phyloP scores from a whole-genome alignment of 92 coral and sea anemone genomes.

The Porites lobata region DNA sequence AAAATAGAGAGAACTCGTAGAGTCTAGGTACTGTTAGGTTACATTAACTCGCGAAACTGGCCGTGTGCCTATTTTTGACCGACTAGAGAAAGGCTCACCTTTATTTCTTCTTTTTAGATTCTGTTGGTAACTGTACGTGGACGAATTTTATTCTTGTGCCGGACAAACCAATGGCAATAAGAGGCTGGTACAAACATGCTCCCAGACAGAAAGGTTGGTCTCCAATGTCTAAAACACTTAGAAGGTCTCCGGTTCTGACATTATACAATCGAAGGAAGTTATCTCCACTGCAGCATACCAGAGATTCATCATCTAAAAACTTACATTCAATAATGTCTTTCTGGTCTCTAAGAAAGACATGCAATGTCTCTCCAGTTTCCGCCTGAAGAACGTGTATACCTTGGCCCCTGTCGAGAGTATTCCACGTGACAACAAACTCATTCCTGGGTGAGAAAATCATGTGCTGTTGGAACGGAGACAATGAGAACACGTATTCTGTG shows the following conservation, averaged over 20 bases:
- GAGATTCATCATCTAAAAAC: not conserved
- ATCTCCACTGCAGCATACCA: conserved; percentile 2
- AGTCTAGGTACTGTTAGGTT: too few species aligned
- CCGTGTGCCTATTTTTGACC: too few species aligned
- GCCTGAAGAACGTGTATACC: not conserved
- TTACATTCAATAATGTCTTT: conserved; percentile 13
- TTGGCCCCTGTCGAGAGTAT: not conserved
- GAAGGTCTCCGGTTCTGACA: not conserved
- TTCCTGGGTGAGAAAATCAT: not conserved
- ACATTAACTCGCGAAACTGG: too few species aligned
- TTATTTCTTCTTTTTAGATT: not conserved
- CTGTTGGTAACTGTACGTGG: not conserved
- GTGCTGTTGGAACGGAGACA: too few species aligned
- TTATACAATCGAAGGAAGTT: conserved; percentile 17
- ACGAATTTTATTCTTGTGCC: not conserved
- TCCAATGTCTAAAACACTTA: conserved; percentile 3
- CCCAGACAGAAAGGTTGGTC: not conserved
- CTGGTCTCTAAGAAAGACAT: not conserved
- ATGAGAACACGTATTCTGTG: too few species aligned
- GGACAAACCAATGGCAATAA: conserved; percentile 15
- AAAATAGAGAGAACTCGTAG: too few species aligned
- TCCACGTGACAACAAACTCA: conserved; percentile 12
- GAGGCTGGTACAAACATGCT: not conserved
- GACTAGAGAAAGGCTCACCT: not conserved
- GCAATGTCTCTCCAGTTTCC: not conserved